Evolutionary conservation across 2,888 invertebrate genomes (phyloP), one percentile per base, ranked within the genome.

Genomic region (Cabera pusaria): DNA sequence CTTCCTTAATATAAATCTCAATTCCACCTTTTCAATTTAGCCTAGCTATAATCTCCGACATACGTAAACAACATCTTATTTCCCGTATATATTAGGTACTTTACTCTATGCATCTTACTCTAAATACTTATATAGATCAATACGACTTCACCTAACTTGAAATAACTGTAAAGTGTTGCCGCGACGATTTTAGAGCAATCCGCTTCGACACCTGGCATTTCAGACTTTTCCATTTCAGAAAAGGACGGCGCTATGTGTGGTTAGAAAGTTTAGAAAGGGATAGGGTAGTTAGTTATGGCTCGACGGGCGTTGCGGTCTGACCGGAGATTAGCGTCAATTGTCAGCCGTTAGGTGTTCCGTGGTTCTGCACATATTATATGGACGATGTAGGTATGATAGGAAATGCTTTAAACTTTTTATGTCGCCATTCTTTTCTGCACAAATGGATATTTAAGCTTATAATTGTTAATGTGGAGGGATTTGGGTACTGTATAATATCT

Each of bases 281-380:
- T 9, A 36, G 31, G 33, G 20, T 28, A 42, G 8, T 12, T 32
- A 36, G 46, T 42, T 49, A 49, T 49, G 45, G 40, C 47, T 46
- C 43, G 44, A 49, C 27, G 46, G 45, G 52, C 42, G 45, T 44
- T 61, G 56, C 48, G 59, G 64, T 52, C 36, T 56, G 56, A 50
- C 56, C 58, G 48, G 56, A 56, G 56, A 64, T 66, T 59, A 63
- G 56, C 42, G 52, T 52, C 54, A 59, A 67, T 64, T 56, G 61
- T 59, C 53, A 50, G 53, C 50, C 45, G 56, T 44, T 47, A 39
- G 31, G 25, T 48, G 43, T 36, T 28, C 7, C 39, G 36, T 36
- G 36, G 29, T 34, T 28, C 12, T 10, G 16, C 14, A 35, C 14
- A 26, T 17, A 7, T n/a, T 17, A 21, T 26, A n/a, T 12, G 8